Evolutionary conservation across 2,888 invertebrate genomes (phyloP), one percentile per base, ranked within the genome.

Genomic region (Ganaspis brasiliensis): DNA sequence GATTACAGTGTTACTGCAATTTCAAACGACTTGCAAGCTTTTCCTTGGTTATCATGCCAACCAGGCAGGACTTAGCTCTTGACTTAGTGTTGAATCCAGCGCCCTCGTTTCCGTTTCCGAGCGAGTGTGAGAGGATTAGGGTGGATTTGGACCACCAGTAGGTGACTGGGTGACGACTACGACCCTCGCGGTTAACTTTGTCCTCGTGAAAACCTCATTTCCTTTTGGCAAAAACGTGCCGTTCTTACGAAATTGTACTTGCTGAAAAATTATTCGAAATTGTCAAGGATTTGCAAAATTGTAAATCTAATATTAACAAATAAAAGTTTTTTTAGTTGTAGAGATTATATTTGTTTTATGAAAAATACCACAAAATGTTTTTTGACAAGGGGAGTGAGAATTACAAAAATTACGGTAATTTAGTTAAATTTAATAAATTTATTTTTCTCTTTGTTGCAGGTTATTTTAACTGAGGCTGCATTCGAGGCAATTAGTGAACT

Each of bases 11-110:
- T 24, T 40, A 10, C n/a, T 26, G 26, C 45, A 49, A 67, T 49
- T 67, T 67, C n/a, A 10, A 67, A 24, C 5, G 40, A 67, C 67
- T 45, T 67, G n/a, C 45, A 67, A 67, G 67, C 45, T 80, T 76
- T 79, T 74, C 52, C 75, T 79, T 81, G 82, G 83, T 86, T 86
- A 86, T 86, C 83, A 83, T 84, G 76, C 80, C 81, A 79, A 78
- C 81, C 84, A 84, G 82, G 79, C 81, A 75, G 82, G 84, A 85
- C 84, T 84, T 85, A 85, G 75, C 63, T 72, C 67, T 45, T 67
- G 74, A 74, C 67, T 77, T 77, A 74, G 61, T 59, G 74, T 52
- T 40, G 40, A 77, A 74, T 55, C 71, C 71, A 56, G 61, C 19
- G 72, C 35, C 55, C 72, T 52, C 72, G 72, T 55, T 72, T 57